These are phyloP conservation scores for Prinia subflava DNA, from an alignment of 2,113 vertebrate genomes.

Conservation along the genomic window DNA sequence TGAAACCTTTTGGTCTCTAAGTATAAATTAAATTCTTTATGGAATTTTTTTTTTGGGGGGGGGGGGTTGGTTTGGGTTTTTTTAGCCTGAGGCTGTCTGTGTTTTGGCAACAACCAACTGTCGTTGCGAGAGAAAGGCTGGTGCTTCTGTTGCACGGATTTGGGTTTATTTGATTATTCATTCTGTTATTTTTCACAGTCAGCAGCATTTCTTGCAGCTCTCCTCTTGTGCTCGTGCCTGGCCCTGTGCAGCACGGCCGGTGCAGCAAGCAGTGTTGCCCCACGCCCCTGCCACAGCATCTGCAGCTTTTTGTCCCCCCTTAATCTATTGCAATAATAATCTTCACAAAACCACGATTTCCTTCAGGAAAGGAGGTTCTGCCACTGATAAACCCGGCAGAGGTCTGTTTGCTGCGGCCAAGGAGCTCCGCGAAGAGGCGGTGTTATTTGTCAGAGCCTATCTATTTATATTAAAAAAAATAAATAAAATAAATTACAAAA, in stretches of 20 bases:
- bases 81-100: background rate
- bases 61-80: background rate
- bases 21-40: background rate
- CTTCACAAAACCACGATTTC: conserved; percentile 50
- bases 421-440: background rate
- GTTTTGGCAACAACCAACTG: background rate
- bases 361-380: conserved; percentile 47
- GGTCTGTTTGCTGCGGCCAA: conserved; percentile 26
- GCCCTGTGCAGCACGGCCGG: accelerated
- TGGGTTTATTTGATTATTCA: background rate
- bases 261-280: background rate
- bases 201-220: background rate
- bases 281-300: background rate
- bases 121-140: background rate
- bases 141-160: background rate
- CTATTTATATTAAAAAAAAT: conserved; percentile 28
- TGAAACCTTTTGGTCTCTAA: background rate
- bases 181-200: background rate
- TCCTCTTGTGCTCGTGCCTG: background rate
- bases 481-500: background rate
- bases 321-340: background rate
- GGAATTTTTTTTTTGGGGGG: too few relatives aligned
- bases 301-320: background rate
- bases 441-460: conserved; percentile 39
- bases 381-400: conserved; percentile 42